These are phyloP conservation scores for Heliothis peltigera DNA, from an alignment of 2,888 invertebrate genomes.

Conservation along the genomic window DNA sequence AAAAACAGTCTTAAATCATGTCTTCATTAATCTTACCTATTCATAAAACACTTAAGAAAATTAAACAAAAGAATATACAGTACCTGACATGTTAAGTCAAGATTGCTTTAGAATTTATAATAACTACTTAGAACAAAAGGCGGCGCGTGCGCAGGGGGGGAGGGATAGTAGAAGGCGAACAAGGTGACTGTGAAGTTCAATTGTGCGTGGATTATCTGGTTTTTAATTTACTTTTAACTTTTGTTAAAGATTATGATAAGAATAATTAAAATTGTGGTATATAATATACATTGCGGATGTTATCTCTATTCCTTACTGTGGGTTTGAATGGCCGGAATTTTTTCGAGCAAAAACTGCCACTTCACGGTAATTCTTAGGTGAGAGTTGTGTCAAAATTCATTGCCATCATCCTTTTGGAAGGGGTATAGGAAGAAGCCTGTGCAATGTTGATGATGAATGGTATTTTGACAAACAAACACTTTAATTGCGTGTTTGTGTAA, in stretches of 20 bases:
- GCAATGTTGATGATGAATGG: too few relatives aligned
- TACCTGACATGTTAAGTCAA: conserved; percentile 5
- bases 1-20: not conserved
- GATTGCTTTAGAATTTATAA: conserved; percentile 33
- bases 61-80: conserved; percentile 9
- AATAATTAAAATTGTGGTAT: not conserved
- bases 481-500: too few relatives aligned
- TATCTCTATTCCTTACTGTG: too few relatives aligned
- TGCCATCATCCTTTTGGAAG: too few relatives aligned
- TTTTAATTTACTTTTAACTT: conserved; percentile 14
- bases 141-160: conserved; percentile 42
- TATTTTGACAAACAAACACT: too few relatives aligned
- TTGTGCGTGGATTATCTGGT: conserved; percentile 18
- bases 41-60: conserved; percentile 20
- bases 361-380: too few relatives aligned
- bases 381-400: too few relatives aligned
- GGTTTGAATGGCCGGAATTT: too few relatives aligned
- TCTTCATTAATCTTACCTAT: conserved; percentile 20
- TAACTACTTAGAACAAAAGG: conserved; percentile 49
- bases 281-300: too few relatives aligned
- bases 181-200: conserved; percentile 41
- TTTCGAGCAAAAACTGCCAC: too few relatives aligned
- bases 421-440: too few relatives aligned
- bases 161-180: conserved; percentile 33
- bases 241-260: not conserved